Evolutionary conservation across 1,140 invertebrate genomes (phyloP).

Genomic region (Episyrphus balteatus): DNA sequence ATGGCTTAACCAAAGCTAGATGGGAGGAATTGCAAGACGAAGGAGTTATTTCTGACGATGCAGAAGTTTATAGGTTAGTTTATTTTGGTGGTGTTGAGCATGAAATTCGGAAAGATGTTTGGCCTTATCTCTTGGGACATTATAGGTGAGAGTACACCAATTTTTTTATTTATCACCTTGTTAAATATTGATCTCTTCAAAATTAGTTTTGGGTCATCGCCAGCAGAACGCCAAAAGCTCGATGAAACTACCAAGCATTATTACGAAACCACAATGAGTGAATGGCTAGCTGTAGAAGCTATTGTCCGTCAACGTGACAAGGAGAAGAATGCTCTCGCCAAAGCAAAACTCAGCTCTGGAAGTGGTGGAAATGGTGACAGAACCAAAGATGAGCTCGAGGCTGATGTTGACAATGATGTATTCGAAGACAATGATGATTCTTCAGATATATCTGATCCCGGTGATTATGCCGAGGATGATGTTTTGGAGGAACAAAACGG

Average conservation of each 20-base stretch:
- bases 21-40: conserved; percentile 51
- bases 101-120: conserved; percentile 67
- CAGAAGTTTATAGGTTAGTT: conserved; percentile 64
- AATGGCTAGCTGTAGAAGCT: conserved; percentile 84
- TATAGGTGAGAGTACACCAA: conserved; percentile 42
- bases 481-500: conserved; percentile 24
- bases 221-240: conserved; percentile 52
- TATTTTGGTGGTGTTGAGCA: conserved; percentile 77
- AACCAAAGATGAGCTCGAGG: neutral
- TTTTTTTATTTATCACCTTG: no score
- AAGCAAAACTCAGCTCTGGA: conserved; percentile 44
- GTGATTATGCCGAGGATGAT: conserved; percentile 23
- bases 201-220: conserved; percentile 54
- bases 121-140: conserved; percentile 80
- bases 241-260: conserved; percentile 52
- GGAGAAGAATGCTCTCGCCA: conserved; percentile 46
- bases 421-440: conserved; percentile 33
- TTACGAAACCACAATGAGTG: conserved; percentile 79
- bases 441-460: conserved; percentile 35
- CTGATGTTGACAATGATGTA: conserved; percentile 19
- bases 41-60: conserved; percentile 46
- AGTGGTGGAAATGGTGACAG: conserved; percentile 16
- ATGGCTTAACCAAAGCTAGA: conserved; percentile 52
- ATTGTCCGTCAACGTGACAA: conserved; percentile 75
- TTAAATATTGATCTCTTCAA: neutral